Evolutionary conservation across 37 sponge, comb jelly and placozoan genomes (phyloP).

Genomic region (Diacarnus erythraeanus): DNA sequence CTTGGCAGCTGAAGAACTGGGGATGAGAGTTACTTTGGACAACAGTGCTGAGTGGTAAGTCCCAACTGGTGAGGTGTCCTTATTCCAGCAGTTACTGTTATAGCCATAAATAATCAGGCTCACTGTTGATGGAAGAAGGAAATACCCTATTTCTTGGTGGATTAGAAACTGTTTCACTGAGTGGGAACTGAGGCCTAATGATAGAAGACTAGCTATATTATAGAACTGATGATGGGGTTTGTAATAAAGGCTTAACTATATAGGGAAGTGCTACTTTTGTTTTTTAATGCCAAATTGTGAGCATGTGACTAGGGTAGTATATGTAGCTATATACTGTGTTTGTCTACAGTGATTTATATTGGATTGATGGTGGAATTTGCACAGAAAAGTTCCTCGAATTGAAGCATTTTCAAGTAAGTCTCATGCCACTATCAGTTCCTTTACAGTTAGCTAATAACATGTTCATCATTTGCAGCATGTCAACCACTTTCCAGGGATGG

Average conservation of each 20-base stretch:
- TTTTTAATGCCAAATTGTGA: not conserved
- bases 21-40: conserved; percentile 38
- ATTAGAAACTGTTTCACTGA: no score
- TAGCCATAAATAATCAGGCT: not conserved
- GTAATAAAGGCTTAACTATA: no score
- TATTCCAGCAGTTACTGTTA: not conserved
- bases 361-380: conserved; percentile 58
- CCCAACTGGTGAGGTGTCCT: not conserved
- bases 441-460: not conserved
- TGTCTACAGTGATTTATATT: conserved; percentile 51
- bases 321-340: not conserved
- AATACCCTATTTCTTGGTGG: no score
- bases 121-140: no score
- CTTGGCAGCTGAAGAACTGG: conserved; percentile 52
- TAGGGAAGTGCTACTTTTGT: not conserved
- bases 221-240: no score
- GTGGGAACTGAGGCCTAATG: no score
- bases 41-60: conserved; percentile 52
- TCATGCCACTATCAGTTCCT: not conserved
- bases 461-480: conserved; percentile 40
- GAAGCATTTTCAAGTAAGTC: conserved; percentile 68
- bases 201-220: no score
- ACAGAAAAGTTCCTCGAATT: conserved; percentile 54
- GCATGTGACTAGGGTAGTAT: not conserved
- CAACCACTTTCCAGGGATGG: conserved; percentile 96